A percentile compares a stretch with the other conserved stretches of the same genome.
phyloP scores from a whole-genome alignment of 2,888 invertebrate genomes.

The Eremobia ochroleuca region DNA sequence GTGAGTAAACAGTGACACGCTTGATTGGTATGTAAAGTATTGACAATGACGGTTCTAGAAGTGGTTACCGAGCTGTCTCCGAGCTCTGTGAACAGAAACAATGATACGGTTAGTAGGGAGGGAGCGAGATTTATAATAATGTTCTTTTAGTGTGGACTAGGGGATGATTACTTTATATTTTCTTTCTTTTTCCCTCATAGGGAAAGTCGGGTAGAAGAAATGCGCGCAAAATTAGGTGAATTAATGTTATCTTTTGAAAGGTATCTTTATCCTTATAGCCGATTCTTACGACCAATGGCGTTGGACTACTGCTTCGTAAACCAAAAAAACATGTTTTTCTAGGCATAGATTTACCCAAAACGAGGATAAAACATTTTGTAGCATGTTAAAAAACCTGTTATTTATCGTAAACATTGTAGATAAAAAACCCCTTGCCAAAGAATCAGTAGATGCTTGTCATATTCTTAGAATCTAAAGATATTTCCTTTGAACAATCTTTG shows the following conservation, averaged over 20 bases:
- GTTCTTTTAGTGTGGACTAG: slow-evolving; percentile 19
- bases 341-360: not conserved
- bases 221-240: slow-evolving; percentile 29
- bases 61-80: not conserved
- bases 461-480: slow-evolving; percentile 25
- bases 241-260: slow-evolving; percentile 51
- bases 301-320: not conserved
- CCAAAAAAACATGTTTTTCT: slow-evolving; percentile 23
- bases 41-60: not conserved
- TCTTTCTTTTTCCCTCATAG: slow-evolving; percentile 23
- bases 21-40: not conserved
- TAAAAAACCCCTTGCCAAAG: not conserved
- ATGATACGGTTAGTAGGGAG: slow-evolving; percentile 15
- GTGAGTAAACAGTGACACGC: not conserved
- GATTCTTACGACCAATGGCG: not conserved
- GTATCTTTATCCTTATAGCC: slow-evolving; percentile 31
- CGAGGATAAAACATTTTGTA: not conserved
- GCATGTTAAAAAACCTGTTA: too few relatives aligned
- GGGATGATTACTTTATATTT: slow-evolving; percentile 51
- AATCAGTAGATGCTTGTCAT: not conserved
- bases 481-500: not conserved
- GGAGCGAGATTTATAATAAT: slow-evolving; percentile 52
- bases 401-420: not conserved
- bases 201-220: slow-evolving; percentile 35
- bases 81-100: slow-evolving; percentile 2